Conservation (phyloP, 2,113 vertebrate genomes). For the Tympanuchus pallidicinctus region DNA sequence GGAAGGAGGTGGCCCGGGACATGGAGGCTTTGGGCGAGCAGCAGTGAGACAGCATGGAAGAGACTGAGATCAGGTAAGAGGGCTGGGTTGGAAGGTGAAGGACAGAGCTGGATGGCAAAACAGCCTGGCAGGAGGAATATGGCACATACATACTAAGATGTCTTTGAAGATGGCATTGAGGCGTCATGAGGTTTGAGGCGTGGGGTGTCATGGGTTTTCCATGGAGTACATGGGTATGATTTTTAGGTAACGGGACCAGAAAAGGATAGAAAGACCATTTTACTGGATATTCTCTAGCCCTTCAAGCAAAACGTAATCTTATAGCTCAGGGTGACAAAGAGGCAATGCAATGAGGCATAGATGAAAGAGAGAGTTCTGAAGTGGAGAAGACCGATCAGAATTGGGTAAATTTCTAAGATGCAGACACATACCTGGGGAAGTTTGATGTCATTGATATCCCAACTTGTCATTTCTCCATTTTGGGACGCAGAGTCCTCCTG, state of each 20-base stretch:
- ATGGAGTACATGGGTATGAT: neutral
- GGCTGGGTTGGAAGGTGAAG: neutral
- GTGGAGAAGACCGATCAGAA: neutral
- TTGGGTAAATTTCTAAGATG: neutral
- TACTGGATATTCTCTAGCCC: neutral
- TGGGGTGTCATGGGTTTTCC: neutral
- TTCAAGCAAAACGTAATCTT: neutral
- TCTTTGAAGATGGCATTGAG: accelerated
- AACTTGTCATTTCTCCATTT: constrained; percentile 63
- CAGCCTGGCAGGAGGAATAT: neutral
- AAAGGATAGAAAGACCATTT: neutral
- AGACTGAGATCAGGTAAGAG: neutral
- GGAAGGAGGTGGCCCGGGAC: neutral
- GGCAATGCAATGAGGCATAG: neutral
- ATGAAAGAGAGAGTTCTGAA: neutral
- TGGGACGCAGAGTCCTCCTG: constrained; percentile 34
- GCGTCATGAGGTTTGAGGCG: too few species aligned
- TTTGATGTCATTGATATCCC: constrained; percentile 86
- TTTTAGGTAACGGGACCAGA: neutral
- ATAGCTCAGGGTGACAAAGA: neutral
- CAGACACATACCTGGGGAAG: constrained; percentile 80
- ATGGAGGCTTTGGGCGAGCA: neutral
- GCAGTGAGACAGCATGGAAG: neutral
- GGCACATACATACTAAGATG: neutral
- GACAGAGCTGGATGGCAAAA: neutral